Base-by-base conservation (phyloP, 2,797 vertebrate genomes). In the Poeciliopsis infans region DNA sequence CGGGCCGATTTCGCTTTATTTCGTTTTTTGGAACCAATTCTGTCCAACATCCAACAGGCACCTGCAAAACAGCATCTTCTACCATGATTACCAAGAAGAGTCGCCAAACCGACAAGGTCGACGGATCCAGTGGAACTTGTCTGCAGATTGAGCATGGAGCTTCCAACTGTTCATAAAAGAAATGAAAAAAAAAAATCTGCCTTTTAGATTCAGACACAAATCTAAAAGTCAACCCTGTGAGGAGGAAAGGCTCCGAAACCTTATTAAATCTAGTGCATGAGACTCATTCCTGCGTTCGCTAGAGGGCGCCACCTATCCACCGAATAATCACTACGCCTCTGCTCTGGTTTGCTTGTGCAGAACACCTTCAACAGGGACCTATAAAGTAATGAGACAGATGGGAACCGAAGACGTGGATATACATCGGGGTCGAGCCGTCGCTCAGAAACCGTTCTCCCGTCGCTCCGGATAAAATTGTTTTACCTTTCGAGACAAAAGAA, bases 271-370 rank as follows among this genome's bases (percentile, higher is more conserved):
- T 49, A 23, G 18, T 49, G 71, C 18, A 25, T 72, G 4, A 72
- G 5, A 5, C 4, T 20, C 31, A 47, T 33, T 13, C 11, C 7
- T 7, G 2, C 75, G 71, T 0, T 59, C 88, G 86, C 83, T 78
- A 83, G 93, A 77, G 86, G 90, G 83, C 84, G 25, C 73, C 53
- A 15, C 64, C 5, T 7, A 1, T 51, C 72, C 15, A 45, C 68
- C 13, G 12, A 43, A 66, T 1, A 73, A 36, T 13, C 18, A 1
- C 46, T 66, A 6, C 73, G 59, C 18, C 12, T 68, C 61, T 39
- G 33, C 12, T 33, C 59, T 66, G 5, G 31, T 64, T 53, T 53
- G 49, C n/a, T 33, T 23, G 36, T 68, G 36, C 18, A 68, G 36
- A 23, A 47, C 39, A 1, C 31, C 0, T 28, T 71, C 7, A 55